phyloP scores from a whole-genome alignment of 2,797 vertebrate genomes.

The Chrosomus eos region DNA sequence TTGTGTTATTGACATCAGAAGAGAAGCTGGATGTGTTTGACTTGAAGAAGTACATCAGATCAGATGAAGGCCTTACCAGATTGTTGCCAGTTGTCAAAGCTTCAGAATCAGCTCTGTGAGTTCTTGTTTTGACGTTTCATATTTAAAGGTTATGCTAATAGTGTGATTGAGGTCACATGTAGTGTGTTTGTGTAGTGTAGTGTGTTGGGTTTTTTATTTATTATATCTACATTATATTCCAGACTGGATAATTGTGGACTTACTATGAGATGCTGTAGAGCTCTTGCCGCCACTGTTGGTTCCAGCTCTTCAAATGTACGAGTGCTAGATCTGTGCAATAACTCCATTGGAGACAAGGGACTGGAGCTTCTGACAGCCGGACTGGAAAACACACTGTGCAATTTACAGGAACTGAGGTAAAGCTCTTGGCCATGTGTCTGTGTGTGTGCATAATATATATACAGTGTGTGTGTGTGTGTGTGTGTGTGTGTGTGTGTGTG shows the following conservation, averaged over 20 bases:
- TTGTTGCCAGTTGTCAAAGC: conserved; percentile 55
- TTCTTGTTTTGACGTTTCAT: background rate
- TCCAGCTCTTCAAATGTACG: conserved; percentile 38
- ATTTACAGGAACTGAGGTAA: conserved; percentile 54
- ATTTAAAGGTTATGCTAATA: background rate
- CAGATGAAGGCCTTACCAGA: conserved; percentile 56
- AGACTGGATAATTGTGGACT: conserved; percentile 58
- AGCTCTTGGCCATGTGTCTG: background rate
- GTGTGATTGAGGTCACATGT: background rate
- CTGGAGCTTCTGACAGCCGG: conserved; percentile 47
- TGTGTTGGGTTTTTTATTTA: conserved; percentile 2
- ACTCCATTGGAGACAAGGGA: conserved; percentile 50
- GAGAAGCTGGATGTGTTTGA: conserved; percentile 59
- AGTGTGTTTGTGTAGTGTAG: background rate
- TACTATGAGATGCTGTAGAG: conserved; percentile 53
- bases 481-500: no score
- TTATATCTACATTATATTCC: background rate
- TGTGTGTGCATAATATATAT: no score
- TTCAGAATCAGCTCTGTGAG: conserved; percentile 56
- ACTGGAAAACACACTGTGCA: conserved; percentile 43
- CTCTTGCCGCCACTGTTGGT: conserved; percentile 38
- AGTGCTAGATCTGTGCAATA: conserved; percentile 47
- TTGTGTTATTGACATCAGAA: conserved; percentile 56
- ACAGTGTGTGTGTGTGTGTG: no score
- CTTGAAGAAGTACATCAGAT: conserved; percentile 57